Evolutionary conservation across 2,888 invertebrate species (phyloP), one percentile per base, ranked within the genome.

Genomic region (Caenorhabditis panamensis): DNA sequence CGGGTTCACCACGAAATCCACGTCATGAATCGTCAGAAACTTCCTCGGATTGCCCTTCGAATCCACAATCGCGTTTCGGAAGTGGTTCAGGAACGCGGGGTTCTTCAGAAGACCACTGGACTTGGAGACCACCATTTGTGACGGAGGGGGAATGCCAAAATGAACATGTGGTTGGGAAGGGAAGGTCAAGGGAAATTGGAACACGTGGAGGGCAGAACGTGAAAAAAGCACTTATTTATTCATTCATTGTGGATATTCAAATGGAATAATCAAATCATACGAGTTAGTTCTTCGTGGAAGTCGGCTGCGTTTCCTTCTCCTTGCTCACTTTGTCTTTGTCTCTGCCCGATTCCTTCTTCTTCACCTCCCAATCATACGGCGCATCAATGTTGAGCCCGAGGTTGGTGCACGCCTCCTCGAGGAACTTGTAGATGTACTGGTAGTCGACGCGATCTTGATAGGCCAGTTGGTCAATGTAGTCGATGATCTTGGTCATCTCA

Each of bases 401-500:
- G 11, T 31, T 37, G 16, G 37, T 58, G 24, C 79, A 64, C n/a
- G 71, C 83, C 63, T 71, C 76, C 13, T 54, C 61, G n/a, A 85
- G 61, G 22, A 69, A 5, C 44, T 85, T 82, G 67, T 88, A 86
- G 22, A 88, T 77, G 71, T 69, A 88, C 3, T 63, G 16, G 71
- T 88, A 88, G 73, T 88, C 88, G 22, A 87, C 64, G 9, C 61
- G 77, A 53, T 87, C 86, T 26, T 79, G 78, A 73, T 89, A 89
- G 53, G 85, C 73, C 13, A 81, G 76, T 13, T 53, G 47, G 31
- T 86, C 85, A 54, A 89, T 79, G 79, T 89, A 89, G 31, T 83
- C 78, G 53, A 89, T 68, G n/a, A 87, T 59, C 53, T 86, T 82
- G 31, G 68, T 67, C 37, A 88, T 67, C 22, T 88, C 87, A 2